Evolutionary conservation across 2,888 invertebrate species (phyloP), one percentile per base, ranked within the genome.

Genomic region (Athalia rosae): DNA sequence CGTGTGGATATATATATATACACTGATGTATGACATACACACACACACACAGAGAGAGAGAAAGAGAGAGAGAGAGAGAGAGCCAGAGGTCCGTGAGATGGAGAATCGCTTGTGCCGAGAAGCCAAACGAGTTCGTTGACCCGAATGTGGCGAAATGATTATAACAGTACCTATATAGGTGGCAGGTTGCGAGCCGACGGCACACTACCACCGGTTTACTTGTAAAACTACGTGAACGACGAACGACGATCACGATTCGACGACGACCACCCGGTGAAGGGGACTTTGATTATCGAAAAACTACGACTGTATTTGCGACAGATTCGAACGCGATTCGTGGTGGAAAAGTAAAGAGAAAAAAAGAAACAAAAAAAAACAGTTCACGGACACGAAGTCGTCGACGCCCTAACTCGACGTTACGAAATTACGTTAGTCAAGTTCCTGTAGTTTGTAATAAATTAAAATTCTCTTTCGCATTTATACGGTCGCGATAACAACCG

Each of bases 61-160:
- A n/a, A n/a, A n/a, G n/a, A n/a, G n/a, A n/a, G n/a, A n/a, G n/a
- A n/a, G n/a, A n/a, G n/a, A n/a, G n/a, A n/a, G n/a, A n/a, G n/a
- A n/a, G n/a, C n/a, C n/a, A n/a, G n/a, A n/a, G n/a, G n/a, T n/a
- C 28, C 28, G 28, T 28, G 28, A 28, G 28, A 28, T 28, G 15
- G 11, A 67, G 67, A 67, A 28, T 28, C 28, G 53, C 50, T 28
- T 28, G 28, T 28, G 28, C 28, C 13, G 58, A 74, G 74, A 62
- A 74, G 77, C 67, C 67, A 63, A 71, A 77, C 69, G 77, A 48
- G 77, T 77, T 77, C 73, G 62, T 73, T 77, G 77, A 77, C 77
- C 77, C 77, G 77, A 59, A 71, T 77, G 77, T 77, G 77, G 69
- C 77, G 77, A 77, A 77, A 77, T 77, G 71, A 77, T 77, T 77